Percentiles rank a stretch among this genome's conserved stretches.
phyloP scores from a whole-genome alignment of 2,797 vertebrate genomes.

The Mormyrops boulengeri region DNA sequence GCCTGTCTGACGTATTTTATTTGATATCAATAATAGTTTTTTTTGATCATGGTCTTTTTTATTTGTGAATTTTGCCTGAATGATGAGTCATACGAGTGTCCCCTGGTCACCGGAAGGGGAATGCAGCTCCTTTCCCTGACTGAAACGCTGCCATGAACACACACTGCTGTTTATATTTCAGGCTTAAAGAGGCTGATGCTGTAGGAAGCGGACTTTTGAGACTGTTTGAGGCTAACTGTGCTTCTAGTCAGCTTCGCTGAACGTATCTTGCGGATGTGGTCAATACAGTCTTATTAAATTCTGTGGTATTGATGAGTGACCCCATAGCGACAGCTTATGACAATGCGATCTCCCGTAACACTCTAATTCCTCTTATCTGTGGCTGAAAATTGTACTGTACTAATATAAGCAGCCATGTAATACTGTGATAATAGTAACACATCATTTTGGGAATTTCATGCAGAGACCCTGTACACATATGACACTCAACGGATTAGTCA shows the following conservation, averaged over 20 bases:
- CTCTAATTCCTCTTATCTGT: neutral
- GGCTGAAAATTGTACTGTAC: neutral
- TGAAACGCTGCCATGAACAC: neutral
- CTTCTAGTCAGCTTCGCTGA: neutral
- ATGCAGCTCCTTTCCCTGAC: neutral
- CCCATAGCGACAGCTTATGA: neutral
- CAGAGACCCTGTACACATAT: neutral
- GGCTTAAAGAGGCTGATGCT: neutral
- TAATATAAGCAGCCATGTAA: neutral
- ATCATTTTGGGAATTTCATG: neutral
- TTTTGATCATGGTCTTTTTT: neutral
- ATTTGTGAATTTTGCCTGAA: neutral
- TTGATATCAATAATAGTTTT: neutral
- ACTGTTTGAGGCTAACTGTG: neutral
- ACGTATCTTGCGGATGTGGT: neutral
- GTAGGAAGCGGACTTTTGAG: neutral
- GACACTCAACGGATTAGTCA: neutral
- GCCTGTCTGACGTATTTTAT: neutral
- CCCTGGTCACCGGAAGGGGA: neutral
- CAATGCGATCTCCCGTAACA: neutral
- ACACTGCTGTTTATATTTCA: neutral
- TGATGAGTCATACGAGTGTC: neutral
- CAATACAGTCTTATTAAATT: neutral
- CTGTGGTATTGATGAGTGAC: neutral
- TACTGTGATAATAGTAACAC: neutral